Percentiles rank a stretch among this genome's conserved stretches.
phyloP scores from a whole-genome alignment of 1,140 invertebrate species.

The Uloborus diversus region DNA sequence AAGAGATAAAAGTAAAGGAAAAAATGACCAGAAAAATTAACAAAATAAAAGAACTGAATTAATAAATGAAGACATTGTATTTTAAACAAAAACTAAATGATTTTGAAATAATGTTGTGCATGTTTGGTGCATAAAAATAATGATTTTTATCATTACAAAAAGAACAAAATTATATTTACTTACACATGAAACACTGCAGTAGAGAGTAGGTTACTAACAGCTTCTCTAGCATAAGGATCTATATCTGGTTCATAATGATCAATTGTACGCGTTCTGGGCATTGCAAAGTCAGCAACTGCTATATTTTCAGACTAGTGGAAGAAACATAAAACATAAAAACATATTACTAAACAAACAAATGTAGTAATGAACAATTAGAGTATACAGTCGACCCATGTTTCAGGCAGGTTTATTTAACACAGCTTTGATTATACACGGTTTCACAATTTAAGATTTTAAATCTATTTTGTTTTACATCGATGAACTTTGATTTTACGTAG shows the following conservation, averaged over 20 bases:
- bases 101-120: background rate
- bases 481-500: no score
- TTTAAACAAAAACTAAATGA: background rate
- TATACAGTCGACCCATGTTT: background rate
- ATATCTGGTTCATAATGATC: constrained; percentile 39
- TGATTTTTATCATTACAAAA: background rate
- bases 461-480: no score
- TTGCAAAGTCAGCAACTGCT: constrained; percentile 17
- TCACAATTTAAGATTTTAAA: background rate
- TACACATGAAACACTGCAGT: constrained; percentile 39
- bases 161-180: no score
- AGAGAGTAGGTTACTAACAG: constrained; percentile 21
- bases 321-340: background rate
- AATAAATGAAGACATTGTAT: background rate
- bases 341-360: background rate
- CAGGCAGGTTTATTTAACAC: no score
- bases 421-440: no score
- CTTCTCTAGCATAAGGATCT: constrained; percentile 45
- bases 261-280: constrained; percentile 29
- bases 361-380: background rate
- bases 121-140: no score
- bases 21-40: no score
- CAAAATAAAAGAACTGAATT: background rate
- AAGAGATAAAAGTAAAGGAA: no score
- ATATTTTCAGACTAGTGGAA: constrained; percentile 33